Evolutionary conservation across 2,888 invertebrate species (phyloP), one percentile per base, ranked within the genome.

Genomic region (Trichogramma evanescens): DNA sequence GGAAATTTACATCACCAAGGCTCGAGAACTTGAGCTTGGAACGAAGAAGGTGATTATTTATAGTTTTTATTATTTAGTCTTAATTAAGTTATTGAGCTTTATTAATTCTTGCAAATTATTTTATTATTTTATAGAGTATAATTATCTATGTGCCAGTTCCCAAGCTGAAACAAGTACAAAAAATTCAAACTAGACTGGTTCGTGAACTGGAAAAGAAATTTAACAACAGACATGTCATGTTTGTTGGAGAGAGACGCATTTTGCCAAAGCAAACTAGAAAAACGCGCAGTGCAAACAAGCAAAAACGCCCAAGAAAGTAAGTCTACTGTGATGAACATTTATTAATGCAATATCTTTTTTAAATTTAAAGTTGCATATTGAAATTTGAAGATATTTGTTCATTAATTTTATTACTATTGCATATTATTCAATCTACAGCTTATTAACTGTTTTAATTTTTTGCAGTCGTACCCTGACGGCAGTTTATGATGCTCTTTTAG

Each of bases 141-240:
- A 94, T 99, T 77, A 95, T 99, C 80, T 97, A 95, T 78, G 98
- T 99, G 73, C 99, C 99, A 64, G 96, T 97, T 83, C 98, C 98
- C 65, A 97, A 97, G 81, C 83, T 98, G 81, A 94, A 92, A 81
- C 88, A 89, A 63, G 99, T 96, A 86, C 98, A 99, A 81, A 98
- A 97, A 81, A 91, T 99, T 71, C 98, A 99, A 81, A 91, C 91
- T 67, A 86, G 96, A 69, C 83, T 99, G 73, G 97, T 99, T 50
- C 88, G 98, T 72, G 99, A 99, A 79, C 81, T 99, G 75, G 99
- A 99, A 80, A 99, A 99, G 88, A 99, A 99, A 79, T 97, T 99
- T 83, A 95, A 95, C 73, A 98, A 98, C 66, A 96, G 95, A 79
- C 96, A 98, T 78, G 97, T 99, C 8, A 95, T 99, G 68, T 95